These are phyloP conservation scores for Semnornis frantzii DNA, from an alignment of 2,113 vertebrate genomes.

Conservation along the genomic window DNA sequence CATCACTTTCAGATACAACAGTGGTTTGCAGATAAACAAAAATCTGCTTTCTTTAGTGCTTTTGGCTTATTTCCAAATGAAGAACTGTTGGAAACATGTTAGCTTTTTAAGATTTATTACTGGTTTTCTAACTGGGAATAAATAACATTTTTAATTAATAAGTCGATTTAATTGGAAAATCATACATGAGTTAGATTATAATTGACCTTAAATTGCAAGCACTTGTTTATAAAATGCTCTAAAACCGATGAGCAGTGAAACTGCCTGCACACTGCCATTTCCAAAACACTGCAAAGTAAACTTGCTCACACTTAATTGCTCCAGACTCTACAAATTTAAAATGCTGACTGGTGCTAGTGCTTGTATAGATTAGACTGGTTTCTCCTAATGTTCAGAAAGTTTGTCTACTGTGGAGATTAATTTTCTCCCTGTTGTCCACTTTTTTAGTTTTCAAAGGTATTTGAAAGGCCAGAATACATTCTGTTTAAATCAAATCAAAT, in stretches of 20 bases:
- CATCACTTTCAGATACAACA: background rate
- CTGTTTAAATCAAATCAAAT: background rate
- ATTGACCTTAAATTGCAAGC: conserved; percentile 53
- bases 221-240: conserved; percentile 57
- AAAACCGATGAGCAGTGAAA: conserved; percentile 33
- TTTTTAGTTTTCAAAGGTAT: background rate
- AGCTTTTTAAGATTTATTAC: background rate
- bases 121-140: conserved; percentile 35
- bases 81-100: background rate
- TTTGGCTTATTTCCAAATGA: background rate
- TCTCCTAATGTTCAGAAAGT: background rate
- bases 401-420: background rate
- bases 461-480: conserved; percentile 1
- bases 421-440: too few species aligned
- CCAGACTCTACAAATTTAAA: background rate
- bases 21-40: background rate
- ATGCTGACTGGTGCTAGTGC: background rate
- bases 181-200: conserved; percentile 30
- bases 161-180: conserved; percentile 65
- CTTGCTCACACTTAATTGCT: conserved; percentile 22
- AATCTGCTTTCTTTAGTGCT: background rate
- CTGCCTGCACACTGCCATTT: background rate
- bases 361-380: background rate
- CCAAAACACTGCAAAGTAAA: conserved; percentile 29
- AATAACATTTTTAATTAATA: conserved; percentile 35